Evolutionary conservation across 1,140 invertebrate genomes (phyloP), one percentile per base, ranked within the genome.

Genomic region (Oscheius sp.): DNA sequence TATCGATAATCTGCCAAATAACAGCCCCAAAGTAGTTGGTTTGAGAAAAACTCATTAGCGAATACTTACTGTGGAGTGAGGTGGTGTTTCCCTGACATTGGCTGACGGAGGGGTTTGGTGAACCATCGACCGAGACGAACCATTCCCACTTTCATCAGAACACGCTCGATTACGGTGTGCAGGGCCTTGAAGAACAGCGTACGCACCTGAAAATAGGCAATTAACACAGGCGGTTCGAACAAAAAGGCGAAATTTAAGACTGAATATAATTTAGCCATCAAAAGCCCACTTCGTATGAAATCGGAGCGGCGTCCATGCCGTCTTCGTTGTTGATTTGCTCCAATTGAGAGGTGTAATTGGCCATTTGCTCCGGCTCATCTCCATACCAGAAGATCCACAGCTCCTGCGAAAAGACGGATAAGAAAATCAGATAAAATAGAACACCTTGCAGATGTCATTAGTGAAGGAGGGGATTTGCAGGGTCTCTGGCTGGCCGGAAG

Each of bases 321-420:
- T 64, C 64, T 63, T 29, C 61, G 55, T n/a, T 29, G 13, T 3
- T 49, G 4, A 34, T 42, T 1, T 63, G 59, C 38, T 73, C 72
- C 0, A 73, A 32, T 38, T 73, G 42, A 38, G 49, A 49, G 38
- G 38, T 49, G 13, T 35, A 15, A 10, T 61, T 42, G 1, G 1
- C 2, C 49, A 73, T 23, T 13, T 10, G 3, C 31, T 20, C 49
- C 15, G 69, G 73, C 34, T 75, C 68, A 7, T 77, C 63, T n/a
- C 31, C 68, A 31, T 63, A 77, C 75, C 75, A 77, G 45, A 77
- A 77, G 13, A 77, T 68, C 74, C 74, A 76, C 7, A 77, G 63
- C 35, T 77, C 75, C 55, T 75, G 49, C 4, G 35, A 15, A 55
- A 31, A 13, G 35, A 23, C 10, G 15, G 45, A 31, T 10, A n/a